phyloP scores from a whole-genome alignment of 2,113 vertebrate genomes.

The Cynoglossus semilaevis region DNA sequence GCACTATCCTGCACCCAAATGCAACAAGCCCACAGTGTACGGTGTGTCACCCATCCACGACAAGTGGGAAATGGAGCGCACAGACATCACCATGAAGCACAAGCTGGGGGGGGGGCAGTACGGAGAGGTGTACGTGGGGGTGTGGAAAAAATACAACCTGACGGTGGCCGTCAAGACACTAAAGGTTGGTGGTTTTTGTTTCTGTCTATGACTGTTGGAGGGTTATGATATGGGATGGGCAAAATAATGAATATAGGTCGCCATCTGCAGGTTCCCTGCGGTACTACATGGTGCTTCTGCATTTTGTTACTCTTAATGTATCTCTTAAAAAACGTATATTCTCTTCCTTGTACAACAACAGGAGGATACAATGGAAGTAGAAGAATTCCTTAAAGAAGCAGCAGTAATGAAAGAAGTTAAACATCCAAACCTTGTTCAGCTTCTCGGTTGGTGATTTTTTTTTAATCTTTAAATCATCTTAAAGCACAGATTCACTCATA shows the following conservation, averaged over 20 bases:
- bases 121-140: constrained; percentile 95
- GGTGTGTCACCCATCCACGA: constrained; percentile 99
- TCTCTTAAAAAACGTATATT: constrained; percentile 8
- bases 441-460: constrained; percentile 73
- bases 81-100: constrained; percentile 99
- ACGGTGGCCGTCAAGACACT: constrained; percentile 97
- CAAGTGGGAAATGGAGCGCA: constrained; percentile 99
- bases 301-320: background rate
- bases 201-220: background rate
- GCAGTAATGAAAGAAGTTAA: constrained; percentile 99
- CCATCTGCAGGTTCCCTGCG: constrained; percentile 58
- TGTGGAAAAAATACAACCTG: constrained; percentile 98
- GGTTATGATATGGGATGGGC: background rate
- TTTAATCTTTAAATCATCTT: background rate
- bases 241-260: constrained; percentile 12
- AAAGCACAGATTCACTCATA: background rate
- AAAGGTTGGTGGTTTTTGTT: constrained; percentile 77
- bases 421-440: constrained; percentile 95
- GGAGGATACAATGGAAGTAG: constrained; percentile 99
- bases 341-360: constrained; percentile 53
- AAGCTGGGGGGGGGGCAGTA: constrained; percentile 98
- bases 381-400: constrained; percentile 98
- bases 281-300: constrained; percentile 2
- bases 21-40: constrained; percentile 98
- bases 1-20: constrained; percentile 98